These are phyloP conservation scores for Fregata magnificens DNA, from an alignment of 2,113 vertebrate species.

Conservation along the genomic window DNA sequence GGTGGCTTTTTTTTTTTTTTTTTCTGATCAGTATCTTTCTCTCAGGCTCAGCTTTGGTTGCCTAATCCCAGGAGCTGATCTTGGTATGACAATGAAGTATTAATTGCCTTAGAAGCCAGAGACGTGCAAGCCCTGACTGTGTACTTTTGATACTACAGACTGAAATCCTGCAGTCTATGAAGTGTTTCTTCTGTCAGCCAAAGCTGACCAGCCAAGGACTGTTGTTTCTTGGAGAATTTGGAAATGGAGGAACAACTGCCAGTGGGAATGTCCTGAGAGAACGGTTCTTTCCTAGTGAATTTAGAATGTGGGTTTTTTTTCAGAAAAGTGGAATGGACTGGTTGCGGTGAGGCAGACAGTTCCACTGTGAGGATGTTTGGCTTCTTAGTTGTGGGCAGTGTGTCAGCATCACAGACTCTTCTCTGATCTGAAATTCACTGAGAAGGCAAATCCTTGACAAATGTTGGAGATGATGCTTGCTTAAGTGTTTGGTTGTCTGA, in stretches of 20 bases:
- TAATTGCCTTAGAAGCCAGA: neutral
- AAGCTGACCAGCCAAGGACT: neutral
- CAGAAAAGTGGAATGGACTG: neutral
- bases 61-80: neutral
- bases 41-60: neutral
- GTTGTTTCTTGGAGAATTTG: neutral
- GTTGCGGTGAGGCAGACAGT: neutral
- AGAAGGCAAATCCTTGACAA: neutral
- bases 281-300: neutral
- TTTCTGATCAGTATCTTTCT: neutral
- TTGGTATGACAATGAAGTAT: neutral
- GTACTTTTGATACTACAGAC: neutral
- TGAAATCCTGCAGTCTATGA: fast-evolving
- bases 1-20: too few relatives aligned
- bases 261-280: neutral
- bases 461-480: neutral
- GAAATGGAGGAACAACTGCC: neutral
- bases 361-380: neutral
- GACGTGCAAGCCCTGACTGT: fast-evolving
- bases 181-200: neutral
- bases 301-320: too few relatives aligned
- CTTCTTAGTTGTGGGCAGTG: neutral
- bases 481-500: neutral
- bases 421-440: neutral
- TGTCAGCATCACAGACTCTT: neutral